Evolutionary conservation across 2,797 vertebrate genomes (phyloP).

Genomic region (Pelobates cultripes): DNA sequence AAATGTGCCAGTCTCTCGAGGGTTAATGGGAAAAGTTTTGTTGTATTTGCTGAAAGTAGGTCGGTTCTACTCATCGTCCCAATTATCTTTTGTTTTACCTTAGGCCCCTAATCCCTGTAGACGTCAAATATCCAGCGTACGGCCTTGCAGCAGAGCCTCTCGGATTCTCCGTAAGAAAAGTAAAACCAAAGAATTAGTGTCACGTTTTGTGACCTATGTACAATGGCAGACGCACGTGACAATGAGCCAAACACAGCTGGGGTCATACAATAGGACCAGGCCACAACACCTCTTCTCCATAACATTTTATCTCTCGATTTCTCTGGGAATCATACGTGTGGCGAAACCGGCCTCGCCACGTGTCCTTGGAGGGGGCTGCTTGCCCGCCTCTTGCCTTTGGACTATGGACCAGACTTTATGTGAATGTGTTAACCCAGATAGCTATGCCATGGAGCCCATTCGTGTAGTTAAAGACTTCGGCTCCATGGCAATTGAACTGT

Average conservation of each 20-base stretch:
- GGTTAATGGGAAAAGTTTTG: background rate
- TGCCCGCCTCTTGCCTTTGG: too few relatives aligned
- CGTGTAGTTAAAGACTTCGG: too few relatives aligned
- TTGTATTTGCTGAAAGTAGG: slow-evolving; percentile 22
- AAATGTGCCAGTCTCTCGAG: background rate
- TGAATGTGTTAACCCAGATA: too few relatives aligned
- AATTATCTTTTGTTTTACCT: slow-evolving; percentile 44
- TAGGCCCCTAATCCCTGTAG: slow-evolving; percentile 25
- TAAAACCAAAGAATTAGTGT: slow-evolving; percentile 35
- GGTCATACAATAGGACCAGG: background rate
- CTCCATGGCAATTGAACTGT: too few relatives aligned
- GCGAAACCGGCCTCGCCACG: too few relatives aligned
- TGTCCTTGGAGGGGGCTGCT: too few relatives aligned
- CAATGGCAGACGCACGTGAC: slow-evolving; percentile 5
- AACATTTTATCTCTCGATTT: background rate
- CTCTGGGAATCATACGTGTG: background rate
- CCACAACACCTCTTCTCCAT: background rate
- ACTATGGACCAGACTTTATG: too few relatives aligned
- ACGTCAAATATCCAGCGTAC: slow-evolving; percentile 1
- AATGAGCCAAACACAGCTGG: background rate
- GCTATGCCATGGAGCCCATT: too few relatives aligned
- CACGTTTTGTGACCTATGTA: slow-evolving; percentile 17
- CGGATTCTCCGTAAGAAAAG: slow-evolving; percentile 5
- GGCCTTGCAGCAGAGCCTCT: slow-evolving; percentile 3
- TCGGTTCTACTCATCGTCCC: slow-evolving; percentile 28